Conservation (phyloP, 1,140 invertebrate species). For the Nasonia giraulti region DNA sequence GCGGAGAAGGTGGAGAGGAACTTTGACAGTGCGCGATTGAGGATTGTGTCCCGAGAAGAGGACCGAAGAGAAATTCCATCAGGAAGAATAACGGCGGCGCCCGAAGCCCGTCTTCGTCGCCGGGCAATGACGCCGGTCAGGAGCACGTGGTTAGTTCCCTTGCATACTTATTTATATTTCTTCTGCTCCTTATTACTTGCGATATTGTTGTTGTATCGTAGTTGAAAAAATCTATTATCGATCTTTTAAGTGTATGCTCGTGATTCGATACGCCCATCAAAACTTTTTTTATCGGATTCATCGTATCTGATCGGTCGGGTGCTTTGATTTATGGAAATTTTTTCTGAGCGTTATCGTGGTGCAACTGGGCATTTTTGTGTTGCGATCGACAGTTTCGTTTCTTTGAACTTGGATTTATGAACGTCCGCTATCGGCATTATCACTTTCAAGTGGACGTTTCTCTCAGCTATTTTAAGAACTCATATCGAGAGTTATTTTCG, state of each 20-base stretch:
- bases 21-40: background rate
- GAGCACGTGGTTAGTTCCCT: constrained; percentile 68
- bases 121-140: constrained; percentile 64
- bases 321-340: too few species aligned
- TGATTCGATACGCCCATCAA: too few species aligned
- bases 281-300: too few species aligned
- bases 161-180: background rate
- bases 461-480: background rate
- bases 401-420: background rate
- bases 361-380: background rate
- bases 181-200: background rate
- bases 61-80: background rate
- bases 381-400: too few species aligned
- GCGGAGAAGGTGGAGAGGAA: background rate
- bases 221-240: too few species aligned
- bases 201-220: background rate
- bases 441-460: background rate
- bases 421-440: background rate
- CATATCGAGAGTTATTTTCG: background rate
- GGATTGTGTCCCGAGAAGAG: background rate
- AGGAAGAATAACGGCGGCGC: constrained; percentile 15
- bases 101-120: constrained; percentile 41
- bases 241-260: too few species aligned
- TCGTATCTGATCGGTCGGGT: too few species aligned
- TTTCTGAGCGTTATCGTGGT: background rate